phyloP scores from a whole-genome alignment of 92 coral and sea anemone genomes.

The Epizoanthus stellaris region DNA sequence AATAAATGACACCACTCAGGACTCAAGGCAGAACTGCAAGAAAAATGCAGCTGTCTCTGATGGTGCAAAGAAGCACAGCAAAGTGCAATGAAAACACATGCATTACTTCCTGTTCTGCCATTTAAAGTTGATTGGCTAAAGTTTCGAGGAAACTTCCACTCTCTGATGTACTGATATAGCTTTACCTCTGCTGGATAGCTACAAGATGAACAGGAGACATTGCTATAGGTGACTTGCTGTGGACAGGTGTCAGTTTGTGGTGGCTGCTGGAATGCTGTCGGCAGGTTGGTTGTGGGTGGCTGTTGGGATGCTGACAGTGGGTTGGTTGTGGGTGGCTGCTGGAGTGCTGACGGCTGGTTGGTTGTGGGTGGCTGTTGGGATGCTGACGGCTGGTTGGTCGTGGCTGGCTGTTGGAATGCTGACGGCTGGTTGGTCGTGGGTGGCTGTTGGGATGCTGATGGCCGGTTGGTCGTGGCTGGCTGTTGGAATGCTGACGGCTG shows the following conservation, averaged over 20 bases:
- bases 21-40: neutral
- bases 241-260: neutral
- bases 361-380: neutral
- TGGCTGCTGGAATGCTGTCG: too few relatives aligned
- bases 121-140: conserved; percentile 7
- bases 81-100: neutral
- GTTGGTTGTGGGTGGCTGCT: too few relatives aligned
- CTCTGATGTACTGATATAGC: neutral
- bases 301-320: too few relatives aligned
- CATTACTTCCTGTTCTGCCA: neutral
- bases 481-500: too few relatives aligned
- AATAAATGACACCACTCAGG: neutral
- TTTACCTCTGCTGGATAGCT: neutral
- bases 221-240: neutral
- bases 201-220: neutral
- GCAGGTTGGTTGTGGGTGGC: too few relatives aligned
- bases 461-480: too few relatives aligned
- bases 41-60: neutral
- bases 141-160: neutral
- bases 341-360: too few relatives aligned
- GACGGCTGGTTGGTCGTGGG: too few relatives aligned
- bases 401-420: too few relatives aligned
- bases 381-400: neutral
- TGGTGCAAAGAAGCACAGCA: conserved; percentile 7
- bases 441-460: too few relatives aligned